These are phyloP conservation scores for Habroteleia sp. DNA, from an alignment of 2,888 invertebrate species.

Conservation along the genomic window DNA sequence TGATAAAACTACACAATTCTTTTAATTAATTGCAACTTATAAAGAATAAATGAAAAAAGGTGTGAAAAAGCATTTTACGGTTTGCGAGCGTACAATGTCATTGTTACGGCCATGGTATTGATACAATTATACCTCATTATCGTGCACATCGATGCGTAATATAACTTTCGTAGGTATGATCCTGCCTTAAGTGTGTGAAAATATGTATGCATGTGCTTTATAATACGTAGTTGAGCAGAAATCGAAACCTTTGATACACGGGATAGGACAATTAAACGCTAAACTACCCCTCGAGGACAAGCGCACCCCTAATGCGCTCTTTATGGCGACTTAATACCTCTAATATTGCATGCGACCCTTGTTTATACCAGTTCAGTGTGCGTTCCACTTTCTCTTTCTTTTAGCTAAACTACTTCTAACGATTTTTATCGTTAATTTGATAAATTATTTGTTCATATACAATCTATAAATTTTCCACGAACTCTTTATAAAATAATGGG, in stretches of 20 bases:
- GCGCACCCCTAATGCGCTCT: constrained; percentile 80
- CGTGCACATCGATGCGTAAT: constrained; percentile 48
- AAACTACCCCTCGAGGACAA: constrained; percentile 81
- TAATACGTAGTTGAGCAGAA: constrained; percentile 76
- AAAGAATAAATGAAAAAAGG: too few species aligned
- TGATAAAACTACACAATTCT: too few species aligned
- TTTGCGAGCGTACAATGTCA: constrained; percentile 2
- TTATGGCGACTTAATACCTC: constrained; percentile 81
- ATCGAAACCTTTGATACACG: constrained; percentile 81
- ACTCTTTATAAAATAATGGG: too few species aligned
- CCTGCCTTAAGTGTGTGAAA: constrained; percentile 60
- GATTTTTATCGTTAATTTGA: constrained; percentile 33
- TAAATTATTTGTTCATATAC: constrained; percentile 16
- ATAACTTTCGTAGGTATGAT: constrained; percentile 56
- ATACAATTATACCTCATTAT: constrained; percentile 60
- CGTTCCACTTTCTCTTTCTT: constrained; percentile 75
- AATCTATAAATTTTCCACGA: too few species aligned
- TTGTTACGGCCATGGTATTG: constrained; percentile 19
- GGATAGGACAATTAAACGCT: constrained; percentile 81
- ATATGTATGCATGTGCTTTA: constrained; percentile 67
- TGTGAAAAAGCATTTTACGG: constrained; percentile 14
- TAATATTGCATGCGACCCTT: constrained; percentile 80
- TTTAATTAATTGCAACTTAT: too few species aligned
- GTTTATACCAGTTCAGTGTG: constrained; percentile 79
- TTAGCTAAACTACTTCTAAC: constrained; percentile 45